Evolutionary conservation across 2,888 invertebrate species (phyloP).

Genomic region (Microplitis deprimator): DNA sequence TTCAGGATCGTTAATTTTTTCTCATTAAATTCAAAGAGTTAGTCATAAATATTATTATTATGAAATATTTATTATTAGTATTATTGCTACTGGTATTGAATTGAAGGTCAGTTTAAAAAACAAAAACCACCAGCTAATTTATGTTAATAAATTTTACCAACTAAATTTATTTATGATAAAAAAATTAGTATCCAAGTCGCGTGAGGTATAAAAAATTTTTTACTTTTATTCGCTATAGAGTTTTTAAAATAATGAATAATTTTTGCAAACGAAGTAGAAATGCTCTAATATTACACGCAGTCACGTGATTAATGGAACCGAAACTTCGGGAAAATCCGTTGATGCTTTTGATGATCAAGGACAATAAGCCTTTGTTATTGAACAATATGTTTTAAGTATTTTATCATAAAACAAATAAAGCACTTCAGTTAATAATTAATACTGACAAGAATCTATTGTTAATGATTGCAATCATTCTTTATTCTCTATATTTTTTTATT

Average conservation of each 20-base stretch:
- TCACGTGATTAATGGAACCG: conserved; percentile 5
- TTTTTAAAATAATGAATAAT: background rate
- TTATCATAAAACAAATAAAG: background rate
- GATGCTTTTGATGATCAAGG: conserved; percentile 12
- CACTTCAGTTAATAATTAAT: background rate
- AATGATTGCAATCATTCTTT: background rate
- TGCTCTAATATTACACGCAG: background rate
- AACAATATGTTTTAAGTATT: background rate
- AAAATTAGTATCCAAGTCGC: too few relatives aligned
- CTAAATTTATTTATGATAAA: too few relatives aligned
- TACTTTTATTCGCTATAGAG: too few relatives aligned
- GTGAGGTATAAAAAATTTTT: too few relatives aligned
- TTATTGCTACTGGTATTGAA: background rate
- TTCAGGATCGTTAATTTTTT: background rate
- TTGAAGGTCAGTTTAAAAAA: conserved; percentile 1
- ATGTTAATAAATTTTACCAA: background rate
- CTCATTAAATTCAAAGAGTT: background rate
- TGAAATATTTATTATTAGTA: background rate
- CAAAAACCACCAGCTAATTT: background rate
- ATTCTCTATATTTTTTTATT: background rate
- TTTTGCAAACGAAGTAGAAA: background rate
- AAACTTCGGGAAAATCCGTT: background rate
- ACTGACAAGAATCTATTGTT: too few relatives aligned
- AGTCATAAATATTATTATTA: background rate
- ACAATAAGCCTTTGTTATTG: background rate